Percentiles rank a stretch among this genome's conserved stretches.
These are phyloP conservation scores for Crypturellus undulatus DNA, from an alignment of 2,113 vertebrate genomes.

Conservation along the genomic window DNA sequence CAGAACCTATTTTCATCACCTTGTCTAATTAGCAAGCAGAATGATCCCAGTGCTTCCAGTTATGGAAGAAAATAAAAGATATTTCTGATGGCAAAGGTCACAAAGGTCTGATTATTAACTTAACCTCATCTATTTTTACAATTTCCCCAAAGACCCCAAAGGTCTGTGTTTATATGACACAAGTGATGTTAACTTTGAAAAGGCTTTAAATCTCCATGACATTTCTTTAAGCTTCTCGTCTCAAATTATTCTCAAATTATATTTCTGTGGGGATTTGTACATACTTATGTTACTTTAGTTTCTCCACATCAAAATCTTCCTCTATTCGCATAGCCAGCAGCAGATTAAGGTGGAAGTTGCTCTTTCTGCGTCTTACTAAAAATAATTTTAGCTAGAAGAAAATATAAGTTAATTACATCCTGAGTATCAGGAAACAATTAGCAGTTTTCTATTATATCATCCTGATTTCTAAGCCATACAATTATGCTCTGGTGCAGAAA, in stretches of 20 bases:
- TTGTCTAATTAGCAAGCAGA: not conserved
- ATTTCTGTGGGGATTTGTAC: not conserved
- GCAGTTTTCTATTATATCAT: constrained; percentile 8
- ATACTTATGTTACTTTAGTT: not conserved
- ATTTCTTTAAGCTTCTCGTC: not conserved
- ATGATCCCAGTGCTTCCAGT: not conserved
- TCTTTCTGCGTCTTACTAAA: not conserved
- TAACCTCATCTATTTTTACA: not conserved
- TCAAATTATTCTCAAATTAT: not conserved
- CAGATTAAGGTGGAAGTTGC: not conserved
- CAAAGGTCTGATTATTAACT: not conserved
- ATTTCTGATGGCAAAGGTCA: not conserved
- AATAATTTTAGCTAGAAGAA: not conserved
- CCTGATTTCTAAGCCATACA: constrained; percentile 5
- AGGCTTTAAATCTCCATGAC: not conserved
- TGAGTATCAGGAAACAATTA: constrained; percentile 58
- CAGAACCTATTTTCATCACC: not conserved
- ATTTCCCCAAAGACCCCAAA: not conserved
- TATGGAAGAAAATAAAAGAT: not conserved
- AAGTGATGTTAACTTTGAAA: not conserved
- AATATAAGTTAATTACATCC: constrained; percentile 40
- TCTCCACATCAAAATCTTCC: not conserved
- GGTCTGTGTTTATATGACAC: not conserved
- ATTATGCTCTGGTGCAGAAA: constrained; percentile 17
- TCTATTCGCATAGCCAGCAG: not conserved